A percentile compares a stretch with the other conserved stretches of the same genome.
phyloP scores from a whole-genome alignment of 1,140 invertebrate species.

The Trichonephila clavata region DNA sequence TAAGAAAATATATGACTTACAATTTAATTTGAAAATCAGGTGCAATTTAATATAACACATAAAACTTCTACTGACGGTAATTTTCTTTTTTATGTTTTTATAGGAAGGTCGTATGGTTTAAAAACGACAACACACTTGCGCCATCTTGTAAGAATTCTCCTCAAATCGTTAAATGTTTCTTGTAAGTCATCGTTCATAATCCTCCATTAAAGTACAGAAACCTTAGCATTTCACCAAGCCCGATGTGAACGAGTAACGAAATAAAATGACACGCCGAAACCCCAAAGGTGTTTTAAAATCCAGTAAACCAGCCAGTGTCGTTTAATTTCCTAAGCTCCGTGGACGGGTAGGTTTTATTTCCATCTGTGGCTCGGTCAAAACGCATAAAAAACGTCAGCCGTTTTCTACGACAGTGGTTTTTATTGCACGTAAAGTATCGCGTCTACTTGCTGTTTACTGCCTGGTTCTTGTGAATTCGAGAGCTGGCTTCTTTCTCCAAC shows the following conservation, averaged over 20 bases:
- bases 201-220: not conserved
- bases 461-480: slow-evolving; percentile 13
- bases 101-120: not conserved
- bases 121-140: not conserved
- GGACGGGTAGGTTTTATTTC: slow-evolving; percentile 3
- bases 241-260: not conserved
- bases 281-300: slow-evolving; percentile 54
- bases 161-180: not conserved
- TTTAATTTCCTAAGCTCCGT: slow-evolving; percentile 20
- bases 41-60: too few species aligned
- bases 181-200: not conserved
- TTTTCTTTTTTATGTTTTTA: not conserved
- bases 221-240: not conserved
- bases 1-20: too few species aligned
- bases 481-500: slow-evolving; percentile 20
- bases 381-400: slow-evolving; percentile 55
- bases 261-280: slow-evolving; percentile 12
- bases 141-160: not conserved
- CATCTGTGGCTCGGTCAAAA: slow-evolving; percentile 1
- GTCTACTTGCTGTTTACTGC: slow-evolving; percentile 32
- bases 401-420: slow-evolving; percentile 36
- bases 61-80: not conserved
- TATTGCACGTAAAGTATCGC: slow-evolving; percentile 58
- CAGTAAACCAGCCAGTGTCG: slow-evolving; percentile 20
- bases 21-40: too few species aligned